These are phyloP conservation scores for Pseudocheirus occidentalis DNA, from an alignment of 2,797 vertebrate species.

Conservation along the genomic window DNA sequence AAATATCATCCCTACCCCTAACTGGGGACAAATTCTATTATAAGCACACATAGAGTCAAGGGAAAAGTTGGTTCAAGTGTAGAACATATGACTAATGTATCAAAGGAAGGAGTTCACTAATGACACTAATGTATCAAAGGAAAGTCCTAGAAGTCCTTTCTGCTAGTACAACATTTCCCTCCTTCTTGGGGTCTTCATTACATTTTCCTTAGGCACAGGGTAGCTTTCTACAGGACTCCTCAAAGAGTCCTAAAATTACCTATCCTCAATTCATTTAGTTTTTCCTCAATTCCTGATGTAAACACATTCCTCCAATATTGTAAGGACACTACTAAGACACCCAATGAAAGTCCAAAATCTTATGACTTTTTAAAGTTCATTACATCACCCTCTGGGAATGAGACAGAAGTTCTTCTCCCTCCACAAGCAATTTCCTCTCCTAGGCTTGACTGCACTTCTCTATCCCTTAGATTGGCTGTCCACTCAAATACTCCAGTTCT, in stretches of 20 bases:
- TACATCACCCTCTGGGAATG: neutral
- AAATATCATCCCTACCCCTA: neutral
- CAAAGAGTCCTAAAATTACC: neutral
- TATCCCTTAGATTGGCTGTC: neutral
- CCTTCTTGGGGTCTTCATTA: neutral
- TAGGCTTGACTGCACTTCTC: neutral
- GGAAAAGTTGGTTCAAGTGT: neutral
- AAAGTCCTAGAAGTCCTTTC: neutral
- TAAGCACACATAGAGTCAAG: neutral
- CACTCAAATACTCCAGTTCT: neutral
- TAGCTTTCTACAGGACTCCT: neutral
- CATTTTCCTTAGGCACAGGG: neutral
- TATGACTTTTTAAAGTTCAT: neutral
- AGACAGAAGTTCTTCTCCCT: neutral
- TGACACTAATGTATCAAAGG: neutral
- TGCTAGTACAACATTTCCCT: neutral
- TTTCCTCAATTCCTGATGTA: neutral
- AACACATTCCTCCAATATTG: neutral
- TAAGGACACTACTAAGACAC: neutral
- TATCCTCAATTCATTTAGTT: neutral
- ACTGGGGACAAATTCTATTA: neutral
- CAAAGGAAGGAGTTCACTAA: neutral
- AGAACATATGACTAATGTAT: neutral
- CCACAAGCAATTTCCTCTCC: neutral
- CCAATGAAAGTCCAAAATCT: neutral